Evolutionary conservation across 1,140 invertebrate genomes (phyloP).

Genomic region (Belonocnema kinseyi): DNA sequence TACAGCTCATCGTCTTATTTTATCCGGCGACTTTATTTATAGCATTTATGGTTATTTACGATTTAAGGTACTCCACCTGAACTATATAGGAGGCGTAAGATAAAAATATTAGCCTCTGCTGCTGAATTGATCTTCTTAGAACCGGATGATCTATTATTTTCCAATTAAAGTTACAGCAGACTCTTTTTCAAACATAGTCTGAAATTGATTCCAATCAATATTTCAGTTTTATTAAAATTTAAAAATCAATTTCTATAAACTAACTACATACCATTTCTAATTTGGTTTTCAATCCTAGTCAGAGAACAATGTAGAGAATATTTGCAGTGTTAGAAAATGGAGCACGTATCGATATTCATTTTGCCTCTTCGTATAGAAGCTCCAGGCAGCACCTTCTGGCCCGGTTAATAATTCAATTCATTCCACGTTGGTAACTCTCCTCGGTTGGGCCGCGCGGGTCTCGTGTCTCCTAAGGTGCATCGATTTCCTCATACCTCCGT

Average conservation of each 20-base stretch:
- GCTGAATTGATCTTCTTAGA: too few relatives aligned
- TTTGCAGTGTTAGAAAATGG: neutral
- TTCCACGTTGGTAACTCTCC: slow-evolving; percentile 66
- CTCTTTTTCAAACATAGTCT: too few relatives aligned
- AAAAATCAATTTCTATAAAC: too few relatives aligned
- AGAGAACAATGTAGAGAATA: slow-evolving; percentile 8
- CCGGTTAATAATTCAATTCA: slow-evolving; percentile 75
- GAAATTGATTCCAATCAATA: too few relatives aligned
- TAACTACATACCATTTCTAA: neutral
- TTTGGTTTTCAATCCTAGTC: neutral
- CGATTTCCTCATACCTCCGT: slow-evolving; percentile 69
- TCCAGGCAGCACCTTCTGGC: slow-evolving; percentile 69
- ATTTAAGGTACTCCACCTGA: slow-evolving; percentile 30
- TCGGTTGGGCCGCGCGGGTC: slow-evolving; percentile 53
- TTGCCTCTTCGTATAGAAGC: slow-evolving; percentile 43
- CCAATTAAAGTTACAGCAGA: too few relatives aligned
- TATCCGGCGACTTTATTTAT: slow-evolving; percentile 54
- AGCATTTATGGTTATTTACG: slow-evolving; percentile 50
- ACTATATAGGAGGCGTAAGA: slow-evolving; percentile 9
- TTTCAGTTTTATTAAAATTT: too few relatives aligned
- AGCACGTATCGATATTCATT: slow-evolving; percentile 46
- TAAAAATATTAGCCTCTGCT: too few relatives aligned
- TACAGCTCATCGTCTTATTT: slow-evolving; percentile 44
- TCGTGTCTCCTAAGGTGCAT: slow-evolving; percentile 69
- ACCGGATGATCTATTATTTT: too few relatives aligned